Percentiles rank a stretch among this genome's conserved stretches.
Evolutionary conservation across 2,888 invertebrate genomes (phyloP).

Genomic region (Brachycybe producta): DNA sequence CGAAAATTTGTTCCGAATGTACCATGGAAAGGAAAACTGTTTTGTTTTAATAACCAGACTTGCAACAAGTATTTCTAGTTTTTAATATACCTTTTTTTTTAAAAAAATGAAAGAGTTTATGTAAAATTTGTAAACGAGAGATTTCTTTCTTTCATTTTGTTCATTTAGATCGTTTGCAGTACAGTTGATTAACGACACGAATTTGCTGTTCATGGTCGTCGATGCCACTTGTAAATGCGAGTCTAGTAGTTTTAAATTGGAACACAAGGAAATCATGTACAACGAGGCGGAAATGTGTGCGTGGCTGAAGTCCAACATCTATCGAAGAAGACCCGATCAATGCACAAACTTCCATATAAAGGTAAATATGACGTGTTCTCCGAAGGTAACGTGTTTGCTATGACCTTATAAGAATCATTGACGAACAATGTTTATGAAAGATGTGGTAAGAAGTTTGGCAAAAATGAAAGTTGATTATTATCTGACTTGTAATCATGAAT

Average conservation of each 20-base stretch:
- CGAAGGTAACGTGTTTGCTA: background rate
- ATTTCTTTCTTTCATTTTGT: background rate
- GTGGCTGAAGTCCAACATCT: conserved; percentile 50
- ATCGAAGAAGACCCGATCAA: conserved; percentile 52
- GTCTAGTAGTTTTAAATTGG: background rate
- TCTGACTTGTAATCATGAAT: no score
- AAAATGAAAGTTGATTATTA: no score
- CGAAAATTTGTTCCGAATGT: background rate
- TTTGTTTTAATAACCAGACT: background rate
- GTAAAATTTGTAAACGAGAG: background rate
- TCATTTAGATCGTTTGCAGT: conserved; percentile 67
- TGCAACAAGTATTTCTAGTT: conserved; percentile 11
- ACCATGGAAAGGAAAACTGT: conserved; percentile 2
- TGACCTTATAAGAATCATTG: background rate
- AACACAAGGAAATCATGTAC: conserved; percentile 8
- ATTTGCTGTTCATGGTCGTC: conserved; percentile 73
- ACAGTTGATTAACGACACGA: conserved; percentile 79
- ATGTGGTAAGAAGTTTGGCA: no score
- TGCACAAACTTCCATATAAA: conserved; percentile 84
- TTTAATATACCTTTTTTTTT: background rate
- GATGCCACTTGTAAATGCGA: conserved; percentile 37
- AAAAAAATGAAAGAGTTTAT: background rate
- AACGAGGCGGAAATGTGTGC: conserved; percentile 21
- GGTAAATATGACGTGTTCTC: no score
- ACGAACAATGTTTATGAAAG: background rate